Evolutionary conservation across 2,113 vertebrate species (phyloP), one percentile per base, ranked within the genome.

Genomic region (Xyliphius kryptos): DNA sequence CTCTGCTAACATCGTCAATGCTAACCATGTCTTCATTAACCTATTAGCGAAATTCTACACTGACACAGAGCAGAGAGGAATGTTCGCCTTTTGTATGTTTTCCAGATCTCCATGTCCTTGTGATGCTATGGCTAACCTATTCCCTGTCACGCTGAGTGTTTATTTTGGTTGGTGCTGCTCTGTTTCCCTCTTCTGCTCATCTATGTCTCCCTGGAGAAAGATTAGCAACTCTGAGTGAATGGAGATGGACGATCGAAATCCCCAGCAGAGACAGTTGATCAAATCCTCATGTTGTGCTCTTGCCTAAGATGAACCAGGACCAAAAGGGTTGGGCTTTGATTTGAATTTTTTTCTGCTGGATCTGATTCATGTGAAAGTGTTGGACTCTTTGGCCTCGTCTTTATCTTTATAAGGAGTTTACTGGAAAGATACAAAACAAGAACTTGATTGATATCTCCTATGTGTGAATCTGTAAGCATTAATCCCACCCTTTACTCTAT

Each of bases 261-360:
- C 67, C 72, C 72, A 64, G 61, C 72, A 71, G 72, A 68, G 68
- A 64, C 50, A 40, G 62, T 68, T 68, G 66, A 73, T 74, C 65
- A 68, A 43, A 46, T 68, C 65, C 66, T 69, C 10, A 43, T 69
- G 66, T 73, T 73, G 54, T 73, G 68, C 71, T 66, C 47, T 73
- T 63, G 58, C 66, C 66, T 69, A 44, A 69, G 49, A 52, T 73
- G 71, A 73, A 69, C 67, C 41, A 69, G 44, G 46, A 46, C 55
- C 64, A n/a, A 48, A 50, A 20, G 64, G 54, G 69, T 63, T 71
- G 69, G 54, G 13, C 54, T 56, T 50, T 14, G 4, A 48, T 19
- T 43, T 43, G 47, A 32, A 52, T 50, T 53, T 43, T 56, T 46
- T 66, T 51, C 13, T 13, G 56, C 49, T 36, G 70, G 56, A 43